Evolutionary conservation across 2,113 vertebrate genomes (phyloP).

Genomic region (Barnardius zonarius): DNA sequence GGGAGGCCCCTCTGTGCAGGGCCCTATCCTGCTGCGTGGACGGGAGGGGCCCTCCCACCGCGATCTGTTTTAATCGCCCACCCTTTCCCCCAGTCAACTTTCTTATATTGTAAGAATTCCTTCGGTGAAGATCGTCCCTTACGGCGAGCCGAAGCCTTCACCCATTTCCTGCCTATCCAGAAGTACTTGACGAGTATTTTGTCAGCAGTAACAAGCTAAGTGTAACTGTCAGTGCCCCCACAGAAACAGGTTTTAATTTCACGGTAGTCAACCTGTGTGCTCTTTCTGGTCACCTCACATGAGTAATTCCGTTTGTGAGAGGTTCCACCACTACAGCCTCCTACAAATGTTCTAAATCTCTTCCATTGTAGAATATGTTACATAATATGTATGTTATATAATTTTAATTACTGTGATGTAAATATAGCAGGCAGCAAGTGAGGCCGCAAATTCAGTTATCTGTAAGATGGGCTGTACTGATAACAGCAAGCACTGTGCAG

Average conservation of each 20-base stretch:
- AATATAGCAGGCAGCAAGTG: slow-evolving; percentile 9
- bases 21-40: not conserved
- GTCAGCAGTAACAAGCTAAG: not conserved
- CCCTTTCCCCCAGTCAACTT: not conserved
- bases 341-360: not conserved
- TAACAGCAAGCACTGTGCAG: not conserved
- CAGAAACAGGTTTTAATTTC: not conserved
- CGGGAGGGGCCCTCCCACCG: too few relatives aligned
- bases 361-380: not conserved
- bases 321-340: not conserved
- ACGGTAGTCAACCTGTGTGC: rapidly evolving
- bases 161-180: not conserved
- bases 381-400: slow-evolving; percentile 29
- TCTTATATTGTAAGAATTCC: not conserved
- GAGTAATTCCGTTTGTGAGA: not conserved
- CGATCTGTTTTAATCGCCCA: not conserved
- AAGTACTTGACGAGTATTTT: not conserved
- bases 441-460: slow-evolving; percentile 7
- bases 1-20: not conserved
- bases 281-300: rapidly evolving
- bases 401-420: slow-evolving; percentile 24
- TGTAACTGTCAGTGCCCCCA: not conserved
- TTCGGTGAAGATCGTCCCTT: not conserved
- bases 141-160: not conserved
- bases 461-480: not conserved